Percentiles rank a stretch among this genome's conserved stretches.
phyloP scores from a whole-genome alignment of 2,113 vertebrate species.

The Galemys pyrenaicus region DNA sequence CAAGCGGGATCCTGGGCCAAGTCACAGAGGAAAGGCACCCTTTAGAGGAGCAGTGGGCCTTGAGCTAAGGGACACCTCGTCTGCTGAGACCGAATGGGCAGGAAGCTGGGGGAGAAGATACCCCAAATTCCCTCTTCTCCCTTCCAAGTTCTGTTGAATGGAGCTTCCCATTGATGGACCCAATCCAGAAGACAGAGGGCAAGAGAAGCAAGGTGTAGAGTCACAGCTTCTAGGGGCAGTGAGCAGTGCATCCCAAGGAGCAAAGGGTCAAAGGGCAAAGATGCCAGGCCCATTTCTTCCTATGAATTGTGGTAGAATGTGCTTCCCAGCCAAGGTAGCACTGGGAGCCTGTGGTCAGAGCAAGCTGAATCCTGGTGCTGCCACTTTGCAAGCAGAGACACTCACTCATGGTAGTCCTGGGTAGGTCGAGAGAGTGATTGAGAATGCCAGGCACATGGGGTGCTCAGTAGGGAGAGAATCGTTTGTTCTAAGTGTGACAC shows the following conservation, averaged over 20 bases:
- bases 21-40: neutral
- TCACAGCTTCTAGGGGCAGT: neutral
- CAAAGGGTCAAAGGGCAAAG: neutral
- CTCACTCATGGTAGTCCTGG: neutral
- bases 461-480: neutral
- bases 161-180: neutral
- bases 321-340: no score
- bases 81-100: neutral
- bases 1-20: no score
- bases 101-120: neutral
- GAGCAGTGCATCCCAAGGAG: neutral
- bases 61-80: neutral
- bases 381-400: neutral
- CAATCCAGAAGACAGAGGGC: neutral
- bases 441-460: neutral
- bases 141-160: neutral
- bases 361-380: neutral
- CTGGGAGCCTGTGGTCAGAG: neutral
- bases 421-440: neutral
- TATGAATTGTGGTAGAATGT: neutral
- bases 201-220: fast-evolving
- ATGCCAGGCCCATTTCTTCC: neutral
- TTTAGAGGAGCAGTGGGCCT: neutral
- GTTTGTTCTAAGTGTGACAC: neutral
- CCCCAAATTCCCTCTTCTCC: neutral